Conservation (phyloP, 1,140 invertebrate species). For the Drosophila kurseongensis region DNA sequence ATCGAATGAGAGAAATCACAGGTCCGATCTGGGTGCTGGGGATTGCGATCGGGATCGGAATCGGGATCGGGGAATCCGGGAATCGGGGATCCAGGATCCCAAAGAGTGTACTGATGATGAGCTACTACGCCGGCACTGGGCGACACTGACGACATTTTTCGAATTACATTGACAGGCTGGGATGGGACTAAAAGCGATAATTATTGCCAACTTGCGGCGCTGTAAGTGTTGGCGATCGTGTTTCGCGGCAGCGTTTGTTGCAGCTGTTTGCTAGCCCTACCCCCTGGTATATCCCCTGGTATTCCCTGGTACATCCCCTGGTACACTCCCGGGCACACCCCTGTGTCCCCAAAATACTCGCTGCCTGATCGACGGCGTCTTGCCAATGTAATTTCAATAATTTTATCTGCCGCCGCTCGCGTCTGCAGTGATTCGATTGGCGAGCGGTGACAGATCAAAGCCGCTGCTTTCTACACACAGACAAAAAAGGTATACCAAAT, state of each 20-base stretch:
- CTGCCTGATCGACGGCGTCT: conserved; percentile 70
- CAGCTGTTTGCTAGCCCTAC: conserved; percentile 1
- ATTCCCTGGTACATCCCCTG: background rate
- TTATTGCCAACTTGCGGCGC: conserved; percentile 59
- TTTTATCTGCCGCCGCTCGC: conserved; percentile 79
- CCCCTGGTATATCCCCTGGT: background rate
- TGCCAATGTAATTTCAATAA: conserved; percentile 84
- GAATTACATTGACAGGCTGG: conserved; percentile 80
- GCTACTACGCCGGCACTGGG: conserved; percentile 68
- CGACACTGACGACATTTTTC: conserved; percentile 83
- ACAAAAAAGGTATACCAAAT: conserved; percentile 7
- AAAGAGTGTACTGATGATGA: conserved; percentile 45
- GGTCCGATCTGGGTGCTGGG: conserved; percentile 51
- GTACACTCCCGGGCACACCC: conserved; percentile 3
- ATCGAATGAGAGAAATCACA: conserved; percentile 74
- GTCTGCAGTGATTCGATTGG: conserved; percentile 80
- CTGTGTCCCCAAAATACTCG: conserved; percentile 10
- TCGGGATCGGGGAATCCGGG: background rate
- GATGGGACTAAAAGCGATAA: conserved; percentile 80
- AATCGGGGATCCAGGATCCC: background rate
- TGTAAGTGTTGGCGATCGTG: conserved; percentile 78
- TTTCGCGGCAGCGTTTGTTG: conserved; percentile 22
- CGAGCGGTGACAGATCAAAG: conserved; percentile 82
- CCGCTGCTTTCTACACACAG: conserved; percentile 5
- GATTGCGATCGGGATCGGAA: conserved; percentile 10